A percentile compares a stretch with the other conserved stretches of the same genome.
phyloP scores from a whole-genome alignment of 53 echinoderm and acorn worm genomes.

The Astropecten irregularis region DNA sequence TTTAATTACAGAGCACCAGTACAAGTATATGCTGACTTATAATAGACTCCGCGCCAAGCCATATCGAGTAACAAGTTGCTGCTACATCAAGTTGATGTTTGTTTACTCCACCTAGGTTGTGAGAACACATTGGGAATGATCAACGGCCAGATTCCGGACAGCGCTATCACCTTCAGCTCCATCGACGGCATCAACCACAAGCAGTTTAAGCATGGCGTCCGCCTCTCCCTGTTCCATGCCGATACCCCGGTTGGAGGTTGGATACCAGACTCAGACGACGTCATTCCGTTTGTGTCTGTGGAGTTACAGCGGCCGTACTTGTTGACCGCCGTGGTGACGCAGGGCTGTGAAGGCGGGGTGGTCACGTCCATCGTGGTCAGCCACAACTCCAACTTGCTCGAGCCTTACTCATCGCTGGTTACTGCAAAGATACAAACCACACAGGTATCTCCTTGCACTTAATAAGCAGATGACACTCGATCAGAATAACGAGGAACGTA shows the following conservation, averaged over 20 bases:
- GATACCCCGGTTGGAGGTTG: neutral
- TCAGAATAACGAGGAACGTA: too few relatives aligned
- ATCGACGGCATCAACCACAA: neutral
- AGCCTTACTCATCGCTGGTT: too few relatives aligned
- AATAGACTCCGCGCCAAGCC: too few relatives aligned
- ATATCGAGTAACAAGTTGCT: too few relatives aligned
- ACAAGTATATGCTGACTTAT: too few relatives aligned
- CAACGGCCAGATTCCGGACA: neutral
- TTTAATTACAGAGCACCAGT: too few relatives aligned
- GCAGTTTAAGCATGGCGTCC: neutral
- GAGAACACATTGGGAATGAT: conserved; percentile 2
- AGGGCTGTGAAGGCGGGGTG: conserved; percentile 2
- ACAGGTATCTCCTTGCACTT: too few relatives aligned
- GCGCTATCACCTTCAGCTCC: neutral
- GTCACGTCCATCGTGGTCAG: neutral
- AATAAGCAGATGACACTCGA: too few relatives aligned
- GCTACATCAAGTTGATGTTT: too few relatives aligned
- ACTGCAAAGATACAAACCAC: too few relatives aligned
- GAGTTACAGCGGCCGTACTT: conserved; percentile 3
- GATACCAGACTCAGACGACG: neutral
- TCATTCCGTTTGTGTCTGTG: neutral
- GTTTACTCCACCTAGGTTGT: too few relatives aligned
- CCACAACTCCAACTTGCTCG: neutral
- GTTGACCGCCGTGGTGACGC: conserved; percentile 10
- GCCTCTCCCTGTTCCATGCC: conserved; percentile 1